Evolutionary conservation across 2,113 vertebrate genomes (phyloP).

Genomic region (Gadus chalcogrammus): DNA sequence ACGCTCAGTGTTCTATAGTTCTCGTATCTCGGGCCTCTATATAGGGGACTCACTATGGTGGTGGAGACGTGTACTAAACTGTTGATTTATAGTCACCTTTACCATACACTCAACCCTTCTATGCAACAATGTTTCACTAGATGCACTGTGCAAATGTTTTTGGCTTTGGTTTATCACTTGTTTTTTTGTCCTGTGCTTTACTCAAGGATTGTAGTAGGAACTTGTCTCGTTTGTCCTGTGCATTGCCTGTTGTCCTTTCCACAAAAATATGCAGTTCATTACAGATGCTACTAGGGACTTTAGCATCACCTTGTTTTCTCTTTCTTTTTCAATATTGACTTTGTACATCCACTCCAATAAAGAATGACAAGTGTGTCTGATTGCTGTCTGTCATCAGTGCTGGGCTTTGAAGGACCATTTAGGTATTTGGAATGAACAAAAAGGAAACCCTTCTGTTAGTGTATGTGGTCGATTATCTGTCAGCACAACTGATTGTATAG

Average conservation of each 20-base stretch:
- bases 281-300: background rate
- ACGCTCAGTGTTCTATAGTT: too few species aligned
- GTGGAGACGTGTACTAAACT: background rate
- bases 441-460: too few species aligned
- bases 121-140: background rate
- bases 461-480: too few species aligned
- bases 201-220: background rate
- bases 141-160: background rate
- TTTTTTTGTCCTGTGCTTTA: background rate
- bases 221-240: background rate
- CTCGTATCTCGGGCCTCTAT: background rate
- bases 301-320: background rate
- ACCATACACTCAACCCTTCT: background rate
- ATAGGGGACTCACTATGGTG: background rate
- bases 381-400: too few species aligned
- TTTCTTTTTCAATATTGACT: background rate
- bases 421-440: too few species aligned
- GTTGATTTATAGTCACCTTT: background rate
- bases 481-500: too few species aligned
- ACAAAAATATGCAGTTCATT: background rate
- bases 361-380: background rate
- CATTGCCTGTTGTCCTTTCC: background rate
- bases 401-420: too few species aligned
- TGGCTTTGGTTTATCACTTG: background rate
- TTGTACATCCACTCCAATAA: conserved; percentile 1